Evolutionary conservation across 2,797 vertebrate genomes (phyloP).

Genomic region (Hypotaenidia okinawae): DNA sequence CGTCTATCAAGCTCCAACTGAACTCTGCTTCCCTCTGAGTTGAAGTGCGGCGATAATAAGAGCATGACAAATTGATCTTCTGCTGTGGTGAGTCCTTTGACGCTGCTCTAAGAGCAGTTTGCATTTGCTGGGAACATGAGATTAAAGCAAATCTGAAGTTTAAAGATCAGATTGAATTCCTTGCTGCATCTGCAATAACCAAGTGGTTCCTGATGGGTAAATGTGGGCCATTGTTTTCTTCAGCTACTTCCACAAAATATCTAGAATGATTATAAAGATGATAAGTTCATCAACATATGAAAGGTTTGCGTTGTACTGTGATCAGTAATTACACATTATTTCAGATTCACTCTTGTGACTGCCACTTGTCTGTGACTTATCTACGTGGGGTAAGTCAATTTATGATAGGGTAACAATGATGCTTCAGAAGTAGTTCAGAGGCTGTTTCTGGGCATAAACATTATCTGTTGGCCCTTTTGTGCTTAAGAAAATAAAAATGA

Average conservation of each 20-base stretch:
- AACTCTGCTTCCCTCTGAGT: not conserved
- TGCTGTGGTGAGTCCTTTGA: constrained; percentile 32
- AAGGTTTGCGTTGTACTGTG: not conserved
- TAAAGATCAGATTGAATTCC: not conserved
- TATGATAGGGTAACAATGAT: not conserved
- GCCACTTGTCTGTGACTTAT: not conserved
- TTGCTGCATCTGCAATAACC: not conserved
- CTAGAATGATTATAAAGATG: not conserved
- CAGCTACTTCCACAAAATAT: not conserved
- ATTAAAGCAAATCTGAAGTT: constrained; percentile 43
- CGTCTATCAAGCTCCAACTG: not conserved
- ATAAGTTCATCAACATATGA: not conserved
- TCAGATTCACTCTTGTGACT: not conserved
- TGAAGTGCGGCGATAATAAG: not conserved
- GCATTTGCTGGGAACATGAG: constrained; percentile 16
- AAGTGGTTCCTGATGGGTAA: not conserved
- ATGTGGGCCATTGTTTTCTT: not conserved
- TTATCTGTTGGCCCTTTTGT: not conserved
- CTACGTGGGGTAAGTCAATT: not conserved
- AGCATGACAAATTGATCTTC: constrained; percentile 43
- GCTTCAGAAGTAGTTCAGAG: not conserved
- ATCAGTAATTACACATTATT: not conserved
- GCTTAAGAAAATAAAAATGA: not conserved
- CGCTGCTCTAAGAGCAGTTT: not conserved
- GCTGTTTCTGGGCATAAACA: not conserved